Evolutionary conservation across 2,888 invertebrate genomes (phyloP).

Genomic region (Galerucella calmariensis): DNA sequence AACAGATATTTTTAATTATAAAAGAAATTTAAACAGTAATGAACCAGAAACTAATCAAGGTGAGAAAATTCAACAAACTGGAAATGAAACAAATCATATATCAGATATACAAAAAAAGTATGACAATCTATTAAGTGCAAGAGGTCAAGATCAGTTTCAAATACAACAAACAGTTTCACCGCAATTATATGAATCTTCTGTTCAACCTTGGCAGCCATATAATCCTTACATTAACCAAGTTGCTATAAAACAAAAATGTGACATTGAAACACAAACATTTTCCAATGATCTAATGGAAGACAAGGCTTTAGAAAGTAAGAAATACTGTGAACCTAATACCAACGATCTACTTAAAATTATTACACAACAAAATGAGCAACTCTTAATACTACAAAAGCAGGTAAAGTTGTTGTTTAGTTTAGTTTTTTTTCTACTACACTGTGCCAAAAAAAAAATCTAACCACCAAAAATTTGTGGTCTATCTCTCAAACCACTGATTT

Average conservation of each 20-base stretch:
- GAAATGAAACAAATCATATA: not conserved
- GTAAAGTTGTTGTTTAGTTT: not conserved
- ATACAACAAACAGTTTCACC: not conserved
- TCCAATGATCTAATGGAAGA: conserved; percentile 17
- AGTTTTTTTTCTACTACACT: not conserved
- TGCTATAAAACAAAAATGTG: conserved; percentile 37
- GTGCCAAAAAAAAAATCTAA: not conserved
- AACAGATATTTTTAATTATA: conserved; percentile 56
- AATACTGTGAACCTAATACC: conserved; percentile 67
- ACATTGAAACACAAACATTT: conserved; percentile 42
- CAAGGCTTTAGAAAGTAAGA: conserved; percentile 36
- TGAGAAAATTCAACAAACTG: not conserved
- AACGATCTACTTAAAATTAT: conserved; percentile 74
- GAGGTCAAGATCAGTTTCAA: conserved; percentile 11
- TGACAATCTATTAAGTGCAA: conserved; percentile 8
- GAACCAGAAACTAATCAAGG: not conserved
- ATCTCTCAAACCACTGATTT: too few relatives aligned
- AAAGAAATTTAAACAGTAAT: conserved; percentile 31
- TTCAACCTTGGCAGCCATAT: not conserved
- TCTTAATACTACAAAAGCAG: conserved; percentile 73
- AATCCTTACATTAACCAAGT: not conserved
- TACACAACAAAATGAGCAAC: conserved; percentile 71
- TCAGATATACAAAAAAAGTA: conserved; percentile 15
- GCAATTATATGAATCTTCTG: not conserved
- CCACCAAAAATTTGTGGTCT: too few relatives aligned